Percentiles rank a stretch among this genome's conserved stretches.
phyloP scores from a whole-genome alignment of 2,797 vertebrate genomes.

The Halcyon leucocephala region DNA sequence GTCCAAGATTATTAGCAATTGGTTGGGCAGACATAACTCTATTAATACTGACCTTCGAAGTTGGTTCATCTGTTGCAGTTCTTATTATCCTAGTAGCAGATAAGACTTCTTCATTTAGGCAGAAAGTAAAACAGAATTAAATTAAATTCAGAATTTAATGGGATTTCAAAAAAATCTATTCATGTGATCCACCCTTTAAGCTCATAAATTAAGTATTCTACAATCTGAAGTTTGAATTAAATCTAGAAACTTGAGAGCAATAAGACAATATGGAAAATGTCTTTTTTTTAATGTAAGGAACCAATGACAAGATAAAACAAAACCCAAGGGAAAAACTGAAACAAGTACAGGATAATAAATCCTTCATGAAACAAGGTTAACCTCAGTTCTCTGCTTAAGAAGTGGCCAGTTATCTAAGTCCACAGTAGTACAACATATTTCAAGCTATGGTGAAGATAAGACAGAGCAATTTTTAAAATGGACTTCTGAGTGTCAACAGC shows the following conservation, averaged over 20 bases:
- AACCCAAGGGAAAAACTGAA: not conserved
- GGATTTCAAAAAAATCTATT: not conserved
- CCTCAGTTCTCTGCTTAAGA: not conserved
- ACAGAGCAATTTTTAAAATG: not conserved
- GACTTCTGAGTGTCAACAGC: not conserved
- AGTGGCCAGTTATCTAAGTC: not conserved
- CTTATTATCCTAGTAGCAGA: constrained; percentile 75
- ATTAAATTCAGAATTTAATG: not conserved
- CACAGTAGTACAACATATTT: not conserved
- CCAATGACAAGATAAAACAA: not conserved
- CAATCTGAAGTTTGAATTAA: not conserved
- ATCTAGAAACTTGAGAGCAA: not conserved
- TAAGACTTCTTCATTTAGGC: constrained; percentile 71
- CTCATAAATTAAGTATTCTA: not conserved
- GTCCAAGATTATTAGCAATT: constrained; percentile 70
- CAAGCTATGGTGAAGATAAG: not conserved
- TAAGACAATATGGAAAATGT: not conserved
- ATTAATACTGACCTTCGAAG: constrained; percentile 64
- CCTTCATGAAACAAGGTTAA: not conserved
- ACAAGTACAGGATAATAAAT: not conserved
- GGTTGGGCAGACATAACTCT: constrained; percentile 76
- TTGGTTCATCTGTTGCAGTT: constrained; percentile 66
- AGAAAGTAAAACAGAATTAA: constrained; percentile 34
- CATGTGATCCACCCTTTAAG: not conserved
- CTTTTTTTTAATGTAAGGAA: not conserved